Evolutionary conservation across 2,113 vertebrate genomes (phyloP).

Genomic region (Larimichthys polyactis): DNA sequence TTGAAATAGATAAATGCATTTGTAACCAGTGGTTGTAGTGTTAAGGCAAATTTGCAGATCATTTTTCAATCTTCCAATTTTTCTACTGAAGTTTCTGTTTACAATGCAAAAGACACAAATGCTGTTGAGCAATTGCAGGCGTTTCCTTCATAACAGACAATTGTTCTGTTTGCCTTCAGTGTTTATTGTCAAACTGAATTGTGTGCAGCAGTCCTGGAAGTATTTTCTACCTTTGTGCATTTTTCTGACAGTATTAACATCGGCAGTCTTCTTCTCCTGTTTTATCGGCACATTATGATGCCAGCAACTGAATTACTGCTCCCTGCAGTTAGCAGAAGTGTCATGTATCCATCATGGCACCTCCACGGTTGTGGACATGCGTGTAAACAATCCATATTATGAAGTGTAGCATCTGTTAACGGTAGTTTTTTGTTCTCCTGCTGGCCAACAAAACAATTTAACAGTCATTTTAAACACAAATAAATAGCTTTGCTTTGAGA

Average conservation of each 20-base stretch:
- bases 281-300: constrained; percentile 25
- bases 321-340: constrained; percentile 19
- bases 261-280: neutral
- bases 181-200: constrained; percentile 19
- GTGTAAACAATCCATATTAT: neutral
- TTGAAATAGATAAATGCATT: too few relatives aligned
- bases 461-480: constrained; percentile 6
- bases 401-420: neutral
- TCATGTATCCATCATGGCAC: neutral
- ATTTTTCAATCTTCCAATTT: constrained; percentile 2
- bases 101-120: too few relatives aligned
- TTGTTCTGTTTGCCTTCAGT: neutral
- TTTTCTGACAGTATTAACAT: constrained; percentile 14
- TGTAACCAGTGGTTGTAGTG: too few relatives aligned
- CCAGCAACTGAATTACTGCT: constrained; percentile 17
- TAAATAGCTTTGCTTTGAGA: constrained; percentile 26
- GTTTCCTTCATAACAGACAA: neutral
- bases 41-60: neutral
- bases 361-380: neutral
- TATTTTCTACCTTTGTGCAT: constrained; percentile 17
- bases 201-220: neutral
- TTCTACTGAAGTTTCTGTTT: neutral
- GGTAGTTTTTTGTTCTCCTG: neutral
- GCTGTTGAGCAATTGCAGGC: too few relatives aligned
- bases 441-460: neutral